These are phyloP conservation scores for Chrysodeixis includens DNA, from an alignment of 2,888 invertebrate species.

Conservation along the genomic window DNA sequence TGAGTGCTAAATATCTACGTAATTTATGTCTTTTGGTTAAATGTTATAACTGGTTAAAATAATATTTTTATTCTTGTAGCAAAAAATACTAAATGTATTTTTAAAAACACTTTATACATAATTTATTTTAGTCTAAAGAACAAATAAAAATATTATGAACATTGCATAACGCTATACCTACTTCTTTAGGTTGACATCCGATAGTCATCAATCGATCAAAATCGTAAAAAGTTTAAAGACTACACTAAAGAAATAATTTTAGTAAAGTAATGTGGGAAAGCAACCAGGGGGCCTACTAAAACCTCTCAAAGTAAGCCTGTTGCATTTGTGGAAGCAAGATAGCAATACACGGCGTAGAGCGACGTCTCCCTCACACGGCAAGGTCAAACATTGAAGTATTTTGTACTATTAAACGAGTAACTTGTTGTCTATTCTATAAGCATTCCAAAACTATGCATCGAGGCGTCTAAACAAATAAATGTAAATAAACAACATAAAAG, in stretches of 20 bases:
- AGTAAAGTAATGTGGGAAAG: slow-evolving; percentile 34
- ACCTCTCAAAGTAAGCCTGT: too few relatives aligned
- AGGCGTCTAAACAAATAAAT: slow-evolving; percentile 40
- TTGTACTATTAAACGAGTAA: slow-evolving; percentile 23
- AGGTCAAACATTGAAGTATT: slow-evolving; percentile 36
- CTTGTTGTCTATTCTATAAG: slow-evolving; percentile 16
- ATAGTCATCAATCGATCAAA: not conserved
- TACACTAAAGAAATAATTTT: slow-evolving; percentile 19
- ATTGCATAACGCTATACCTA: too few relatives aligned
- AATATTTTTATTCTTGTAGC: too few relatives aligned
- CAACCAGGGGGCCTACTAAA: too few relatives aligned
- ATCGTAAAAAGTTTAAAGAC: not conserved
- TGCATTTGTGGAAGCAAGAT: too few relatives aligned
- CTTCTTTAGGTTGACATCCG: not conserved
- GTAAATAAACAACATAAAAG: slow-evolving; percentile 42
- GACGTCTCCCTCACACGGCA: too few relatives aligned
- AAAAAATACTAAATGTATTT: too few relatives aligned
- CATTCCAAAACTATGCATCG: slow-evolving; percentile 38
- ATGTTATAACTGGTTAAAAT: not conserved
- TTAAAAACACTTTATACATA: too few relatives aligned
- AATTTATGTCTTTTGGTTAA: not conserved
- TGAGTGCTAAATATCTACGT: slow-evolving; percentile 20
- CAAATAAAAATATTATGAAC: not conserved
- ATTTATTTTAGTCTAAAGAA: not conserved
- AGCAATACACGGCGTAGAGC: too few relatives aligned